Conservation (phyloP, 2,113 vertebrate genomes). For the Pao palembangensis region DNA sequence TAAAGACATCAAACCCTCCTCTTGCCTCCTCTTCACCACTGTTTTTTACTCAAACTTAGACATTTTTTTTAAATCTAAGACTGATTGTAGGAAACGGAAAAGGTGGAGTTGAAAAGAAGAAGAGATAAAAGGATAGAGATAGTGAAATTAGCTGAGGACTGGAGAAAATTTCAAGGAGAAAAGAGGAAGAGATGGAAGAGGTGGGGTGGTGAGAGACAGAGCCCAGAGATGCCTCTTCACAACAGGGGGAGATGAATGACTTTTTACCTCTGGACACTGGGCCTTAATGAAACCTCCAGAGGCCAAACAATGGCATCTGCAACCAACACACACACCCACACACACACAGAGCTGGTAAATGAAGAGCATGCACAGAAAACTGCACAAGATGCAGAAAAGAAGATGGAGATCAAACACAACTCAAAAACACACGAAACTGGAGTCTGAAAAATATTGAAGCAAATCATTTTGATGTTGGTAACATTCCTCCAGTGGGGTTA, state of each 20-base stretch:
- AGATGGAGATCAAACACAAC: neutral
- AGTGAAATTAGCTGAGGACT: slow-evolving; percentile 9
- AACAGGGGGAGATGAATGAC: slow-evolving; percentile 79
- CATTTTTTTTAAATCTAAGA: slow-evolving; percentile 6
- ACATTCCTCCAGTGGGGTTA: too few relatives aligned
- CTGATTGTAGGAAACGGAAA: slow-evolving; percentile 33
- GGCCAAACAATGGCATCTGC: slow-evolving; percentile 79
- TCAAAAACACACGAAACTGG: too few relatives aligned
- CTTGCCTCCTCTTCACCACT: slow-evolving; percentile 25
- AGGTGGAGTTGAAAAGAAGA: slow-evolving; percentile 25
- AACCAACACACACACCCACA: too few relatives aligned
- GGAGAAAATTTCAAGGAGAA: slow-evolving; percentile 37
- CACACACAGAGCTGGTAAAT: slow-evolving; percentile 9
- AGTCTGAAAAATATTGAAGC: neutral
- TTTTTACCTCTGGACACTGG: slow-evolving; percentile 79
- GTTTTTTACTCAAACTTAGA: neutral
- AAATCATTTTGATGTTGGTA: neutral
- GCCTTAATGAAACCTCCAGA: slow-evolving; percentile 82
- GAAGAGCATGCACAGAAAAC: slow-evolving; percentile 14
- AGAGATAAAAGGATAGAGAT: slow-evolving; percentile 17
- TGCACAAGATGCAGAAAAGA: slow-evolving; percentile 3
- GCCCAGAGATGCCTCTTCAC: slow-evolving; percentile 65
- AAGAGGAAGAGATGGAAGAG: slow-evolving; percentile 20
- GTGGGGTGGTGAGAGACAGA: slow-evolving; percentile 24
- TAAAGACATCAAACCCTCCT: slow-evolving; percentile 73